These are phyloP conservation scores for Aporrectodea caliginosa DNA, from an alignment of 1,140 invertebrate species.

Conservation along the genomic window DNA sequence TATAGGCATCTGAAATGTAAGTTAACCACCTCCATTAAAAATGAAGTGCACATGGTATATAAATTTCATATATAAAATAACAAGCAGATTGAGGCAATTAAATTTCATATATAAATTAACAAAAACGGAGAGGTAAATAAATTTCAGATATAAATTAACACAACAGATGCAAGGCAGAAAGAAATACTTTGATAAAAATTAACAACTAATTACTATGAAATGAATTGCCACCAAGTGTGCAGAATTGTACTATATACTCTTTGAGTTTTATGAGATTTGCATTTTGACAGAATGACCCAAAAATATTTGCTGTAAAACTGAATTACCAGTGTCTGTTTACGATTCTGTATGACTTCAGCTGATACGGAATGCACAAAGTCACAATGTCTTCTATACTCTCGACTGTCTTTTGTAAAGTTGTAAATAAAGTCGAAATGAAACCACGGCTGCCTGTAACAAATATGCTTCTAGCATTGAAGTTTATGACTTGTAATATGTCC, in stretches of 20 bases:
- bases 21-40: not conserved
- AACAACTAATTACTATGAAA: no score
- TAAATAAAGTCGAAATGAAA: constrained; percentile 20
- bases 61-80: not conserved
- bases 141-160: no score
- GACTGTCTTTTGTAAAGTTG: constrained; percentile 5
- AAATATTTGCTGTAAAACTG: not conserved
- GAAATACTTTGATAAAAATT: no score
- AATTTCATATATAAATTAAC: not conserved
- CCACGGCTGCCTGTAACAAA: constrained; percentile 14
- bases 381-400: constrained; percentile 7
- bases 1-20: no score
- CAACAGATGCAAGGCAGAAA: no score
- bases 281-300: not conserved
- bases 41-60: not conserved
- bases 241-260: no score
- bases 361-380: constrained; percentile 5
- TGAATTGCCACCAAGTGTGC: no score
- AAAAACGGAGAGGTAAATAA: no score
- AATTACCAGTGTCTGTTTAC: not conserved
- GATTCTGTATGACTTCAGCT: constrained; percentile 7
- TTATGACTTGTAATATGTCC: no score
- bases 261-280: not conserved
- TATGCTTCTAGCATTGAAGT: no score
- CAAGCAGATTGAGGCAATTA: not conserved